Evolutionary conservation across 2,797 vertebrate species (phyloP), one percentile per base, ranked within the genome.

Genomic region (Danio kyathit): DNA sequence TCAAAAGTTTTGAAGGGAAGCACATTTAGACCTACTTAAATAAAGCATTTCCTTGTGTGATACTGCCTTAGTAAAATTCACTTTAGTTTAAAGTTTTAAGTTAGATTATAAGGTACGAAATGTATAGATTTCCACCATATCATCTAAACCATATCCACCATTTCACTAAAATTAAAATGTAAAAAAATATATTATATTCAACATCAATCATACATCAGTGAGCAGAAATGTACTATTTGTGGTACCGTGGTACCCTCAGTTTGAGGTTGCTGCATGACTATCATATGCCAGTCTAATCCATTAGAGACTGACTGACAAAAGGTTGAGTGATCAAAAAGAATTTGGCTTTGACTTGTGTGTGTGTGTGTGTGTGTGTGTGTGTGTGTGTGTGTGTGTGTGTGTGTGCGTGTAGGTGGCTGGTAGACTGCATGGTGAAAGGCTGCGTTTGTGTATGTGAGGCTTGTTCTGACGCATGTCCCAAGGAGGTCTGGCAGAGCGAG

Each of bases 381-480:
- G 72, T 76, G 79, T 74, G 73, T 43, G 57, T 19, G 40, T 21
- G 64, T 43, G 57, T 76, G 40, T 4, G 57, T 67, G 19, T 81
- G 70, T 44, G 52, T 79, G 72, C 76, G 79, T 74, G 74, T 78
- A 72, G 67, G 65, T 73, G 17, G 59, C 21, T 80, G 66, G 21
- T 61, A 63, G 12, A 74, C 11, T 46, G 40, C 66, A 60, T 67
- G 74, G 12, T 70, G 69, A 80, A 61, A 56, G 61, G 52, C 52
- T 38, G 16, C 4, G n/a, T 71, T 43, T 61, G 49, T 73, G 64
- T 74, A 43, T 61, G 69, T 77, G 5, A 73, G 61, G 41, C 71
- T 81, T 84, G 64, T 81, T 83, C 81, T 83, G 60, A 81, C 51
- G 83, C 77, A 83, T 81, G 70, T 86, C 81, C 79, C 79, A 79